Evolutionary conservation across 1,140 invertebrate genomes (phyloP).

Genomic region (Galleria mellonella): DNA sequence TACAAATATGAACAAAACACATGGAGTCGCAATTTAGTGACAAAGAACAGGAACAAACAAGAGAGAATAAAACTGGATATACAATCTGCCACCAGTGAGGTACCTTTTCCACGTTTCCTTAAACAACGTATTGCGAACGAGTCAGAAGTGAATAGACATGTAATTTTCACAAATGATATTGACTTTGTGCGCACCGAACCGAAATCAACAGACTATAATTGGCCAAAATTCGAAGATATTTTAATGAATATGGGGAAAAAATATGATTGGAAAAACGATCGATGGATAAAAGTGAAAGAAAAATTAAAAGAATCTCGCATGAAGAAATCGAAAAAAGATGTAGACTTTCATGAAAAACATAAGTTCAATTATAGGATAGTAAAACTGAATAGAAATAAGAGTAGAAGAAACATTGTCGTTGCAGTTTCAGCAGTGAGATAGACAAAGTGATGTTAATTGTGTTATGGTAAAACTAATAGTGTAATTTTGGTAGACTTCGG

Average conservation of each 20-base stretch:
- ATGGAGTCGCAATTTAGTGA: constrained; percentile 10
- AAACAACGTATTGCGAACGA: too few species aligned
- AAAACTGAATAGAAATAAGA: constrained; percentile 60
- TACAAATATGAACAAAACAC: constrained; percentile 15
- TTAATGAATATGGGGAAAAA: constrained; percentile 52
- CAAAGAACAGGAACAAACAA: background rate
- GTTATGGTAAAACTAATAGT: constrained; percentile 10
- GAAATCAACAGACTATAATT: constrained; percentile 7
- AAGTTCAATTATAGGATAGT: constrained; percentile 60
- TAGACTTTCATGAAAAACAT: constrained; percentile 42
- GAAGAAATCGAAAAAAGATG: constrained; percentile 16
- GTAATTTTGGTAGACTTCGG: constrained; percentile 26
- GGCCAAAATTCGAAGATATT: constrained; percentile 63
- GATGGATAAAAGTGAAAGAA: constrained; percentile 61
- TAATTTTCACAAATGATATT: too few species aligned
- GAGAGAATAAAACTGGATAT: background rate
- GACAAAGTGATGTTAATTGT: constrained; percentile 8
- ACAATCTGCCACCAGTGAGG: too few species aligned
- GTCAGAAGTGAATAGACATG: too few species aligned
- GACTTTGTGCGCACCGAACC: too few species aligned
- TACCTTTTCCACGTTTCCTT: too few species aligned
- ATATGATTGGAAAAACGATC: constrained; percentile 64
- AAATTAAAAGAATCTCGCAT: constrained; percentile 25
- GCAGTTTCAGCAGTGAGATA: constrained; percentile 65
- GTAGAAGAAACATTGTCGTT: constrained; percentile 55